Evolutionary conservation across 2,797 vertebrate species (phyloP), one percentile per base, ranked within the genome.

Genomic region (Enteromius trimaculatus): DNA sequence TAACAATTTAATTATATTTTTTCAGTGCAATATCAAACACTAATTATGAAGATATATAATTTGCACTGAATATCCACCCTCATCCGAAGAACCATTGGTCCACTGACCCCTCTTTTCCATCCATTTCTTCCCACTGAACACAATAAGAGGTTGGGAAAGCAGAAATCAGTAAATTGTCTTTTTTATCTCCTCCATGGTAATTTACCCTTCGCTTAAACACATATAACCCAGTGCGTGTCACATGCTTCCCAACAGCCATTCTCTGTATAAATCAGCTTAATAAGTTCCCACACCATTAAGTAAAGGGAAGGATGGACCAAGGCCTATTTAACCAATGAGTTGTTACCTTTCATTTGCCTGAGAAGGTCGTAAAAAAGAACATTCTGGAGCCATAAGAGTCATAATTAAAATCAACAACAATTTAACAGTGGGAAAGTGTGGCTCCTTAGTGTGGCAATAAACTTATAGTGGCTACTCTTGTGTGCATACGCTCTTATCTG

Each of bases 321-420:
- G 95, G 93, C 92, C 95, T 96, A 96, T 96, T 95, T 96, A 96
- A 95, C 94, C 95, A 96, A 95, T 95, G 95, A 95, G 94, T 94
- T 96, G 94, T 95, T 94, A 94, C 94, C 94, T 95, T 94, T 95
- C 93, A 95, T 95, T 93, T 94, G 93, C 94, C 92, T 55, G 91
- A 92, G 94, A 95, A 82, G 94, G 92, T 96, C 93, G 93, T 95
- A 95, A 96, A 97, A 96, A 93, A 91, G 92, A 95, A 95, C 89
- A 95, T 95, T 96, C 95, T 89, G 91, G 93, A 93, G 94, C 94
- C 91, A 89, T 91, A 93, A 94, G 91, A 95, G 95, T 92, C 93
- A 93, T 95, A 96, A 95, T 95, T 95, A 94, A 96, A 95, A 96
- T 95, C 94, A 96, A 96, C 95, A 96, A 95, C 95, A 95, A 95